phyloP scores from a whole-genome alignment of 92 coral and sea anemone species.

The Parazoanthus atlanticus region DNA sequence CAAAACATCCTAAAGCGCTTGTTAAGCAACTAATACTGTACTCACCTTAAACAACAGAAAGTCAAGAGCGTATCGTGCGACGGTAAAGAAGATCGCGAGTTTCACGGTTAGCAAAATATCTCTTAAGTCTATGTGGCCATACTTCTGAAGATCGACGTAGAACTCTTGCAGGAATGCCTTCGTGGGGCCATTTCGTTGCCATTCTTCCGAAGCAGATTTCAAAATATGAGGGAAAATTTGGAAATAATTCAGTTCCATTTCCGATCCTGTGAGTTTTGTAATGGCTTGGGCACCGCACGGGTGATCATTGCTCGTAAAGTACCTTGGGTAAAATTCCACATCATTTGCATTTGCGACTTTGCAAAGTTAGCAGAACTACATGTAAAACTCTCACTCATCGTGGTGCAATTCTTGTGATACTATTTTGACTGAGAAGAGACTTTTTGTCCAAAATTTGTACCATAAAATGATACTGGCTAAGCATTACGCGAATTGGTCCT shows the following conservation, averaged over 20 bases:
- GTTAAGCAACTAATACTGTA: slow-evolving; percentile 6
- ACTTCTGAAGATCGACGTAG: slow-evolving; percentile 55
- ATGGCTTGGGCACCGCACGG: no score
- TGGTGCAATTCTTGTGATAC: no score
- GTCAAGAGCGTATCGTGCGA: slow-evolving; percentile 68
- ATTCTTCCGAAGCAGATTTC: slow-evolving; percentile 57
- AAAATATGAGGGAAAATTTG: slow-evolving; percentile 74
- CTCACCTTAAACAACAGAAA: slow-evolving; percentile 74
- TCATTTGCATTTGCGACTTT: no score
- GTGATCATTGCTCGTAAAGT: no score
- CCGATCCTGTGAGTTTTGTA: background rate
- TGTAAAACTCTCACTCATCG: no score
- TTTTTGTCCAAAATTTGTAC: no score
- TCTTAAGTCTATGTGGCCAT: slow-evolving; percentile 66
- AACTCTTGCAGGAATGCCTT: slow-evolving; percentile 75
- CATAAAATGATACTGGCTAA: no score
- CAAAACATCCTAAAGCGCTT: slow-evolving; percentile 9
- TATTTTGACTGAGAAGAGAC: no score
- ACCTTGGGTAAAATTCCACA: no score
- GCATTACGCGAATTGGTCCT: no score
- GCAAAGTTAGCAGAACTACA: no score
- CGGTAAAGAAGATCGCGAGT: slow-evolving; percentile 80
- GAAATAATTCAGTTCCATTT: slow-evolving; percentile 58
- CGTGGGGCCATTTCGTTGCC: slow-evolving; percentile 52
- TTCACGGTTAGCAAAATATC: slow-evolving; percentile 60